Evolutionary conservation across 2,797 vertebrate genomes (phyloP).

Genomic region (Anolis apletophallus): DNA sequence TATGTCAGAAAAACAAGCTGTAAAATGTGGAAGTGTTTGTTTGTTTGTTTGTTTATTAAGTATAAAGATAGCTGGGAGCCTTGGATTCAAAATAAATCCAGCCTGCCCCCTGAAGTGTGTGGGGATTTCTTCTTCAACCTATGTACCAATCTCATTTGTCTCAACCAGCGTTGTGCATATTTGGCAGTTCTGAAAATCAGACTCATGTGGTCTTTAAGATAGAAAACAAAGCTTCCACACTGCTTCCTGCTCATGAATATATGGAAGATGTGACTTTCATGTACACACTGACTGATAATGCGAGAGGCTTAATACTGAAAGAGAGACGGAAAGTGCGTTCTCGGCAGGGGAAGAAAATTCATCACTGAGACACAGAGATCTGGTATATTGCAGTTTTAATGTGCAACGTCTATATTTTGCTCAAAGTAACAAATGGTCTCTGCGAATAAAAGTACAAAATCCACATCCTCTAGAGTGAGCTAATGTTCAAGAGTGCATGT

Average conservation of each 20-base stretch:
- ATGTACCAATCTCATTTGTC: not conserved
- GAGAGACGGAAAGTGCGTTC: not conserved
- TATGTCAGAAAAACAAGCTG: not conserved
- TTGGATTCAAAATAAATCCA: not conserved
- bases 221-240: constrained; percentile 34
- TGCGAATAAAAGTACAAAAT: constrained; percentile 53
- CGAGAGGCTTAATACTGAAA: constrained; percentile 22
- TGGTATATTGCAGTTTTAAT: constrained; percentile 24
- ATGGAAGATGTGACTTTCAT: not conserved
- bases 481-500: constrained; percentile 36
- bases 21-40: not conserved
- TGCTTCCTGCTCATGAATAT: constrained; percentile 28
- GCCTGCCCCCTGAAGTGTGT: not conserved
- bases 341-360: not conserved
- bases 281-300: constrained; percentile 14
- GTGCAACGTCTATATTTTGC: constrained; percentile 37
- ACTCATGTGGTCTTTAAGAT: not conserved
- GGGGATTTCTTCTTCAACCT: not conserved
- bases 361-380: constrained; percentile 24
- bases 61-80: not conserved
- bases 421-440: constrained; percentile 52
- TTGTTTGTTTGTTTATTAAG: not conserved
- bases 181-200: constrained; percentile 42
- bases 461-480: constrained; percentile 33
- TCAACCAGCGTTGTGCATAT: constrained; percentile 18